phyloP scores from a whole-genome alignment of 2,888 invertebrate genomes.

The Lithosia quadra region DNA sequence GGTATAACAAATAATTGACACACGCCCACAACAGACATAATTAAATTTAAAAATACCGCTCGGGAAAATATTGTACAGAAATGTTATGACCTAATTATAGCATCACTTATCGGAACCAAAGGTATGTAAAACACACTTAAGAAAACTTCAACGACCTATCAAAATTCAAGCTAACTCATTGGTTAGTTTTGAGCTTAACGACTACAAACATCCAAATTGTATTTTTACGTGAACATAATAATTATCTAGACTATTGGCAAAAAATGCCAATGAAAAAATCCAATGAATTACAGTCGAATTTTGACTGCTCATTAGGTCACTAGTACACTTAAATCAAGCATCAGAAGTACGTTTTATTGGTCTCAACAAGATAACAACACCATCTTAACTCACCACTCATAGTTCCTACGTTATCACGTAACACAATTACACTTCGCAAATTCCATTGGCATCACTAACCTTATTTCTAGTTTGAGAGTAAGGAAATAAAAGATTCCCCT shows the following conservation, averaged over 20 bases:
- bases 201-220: too few relatives aligned
- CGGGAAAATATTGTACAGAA: too few relatives aligned
- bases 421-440: conserved; percentile 53
- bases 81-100: too few relatives aligned
- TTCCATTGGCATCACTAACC: conserved; percentile 54
- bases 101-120: too few relatives aligned
- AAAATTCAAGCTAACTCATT: too few relatives aligned
- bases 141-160: too few relatives aligned
- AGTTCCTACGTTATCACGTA: conserved; percentile 49
- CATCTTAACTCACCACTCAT: conserved; percentile 30
- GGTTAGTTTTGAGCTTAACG: too few relatives aligned
- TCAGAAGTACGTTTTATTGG: neutral
- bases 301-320: neutral
- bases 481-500: conserved; percentile 69
- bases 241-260: neutral
- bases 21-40: too few relatives aligned
- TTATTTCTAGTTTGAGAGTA: conserved; percentile 53
- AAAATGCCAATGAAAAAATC: neutral
- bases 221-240: too few relatives aligned
- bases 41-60: too few relatives aligned
- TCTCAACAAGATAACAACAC: conserved; percentile 10
- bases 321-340: neutral
- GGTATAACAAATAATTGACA: too few relatives aligned
- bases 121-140: too few relatives aligned
- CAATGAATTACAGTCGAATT: neutral